Percentiles rank a stretch among this genome's conserved stretches.
These are phyloP conservation scores for Mamestra configurata DNA, from an alignment of 1,140 invertebrate genomes.

Conservation along the genomic window DNA sequence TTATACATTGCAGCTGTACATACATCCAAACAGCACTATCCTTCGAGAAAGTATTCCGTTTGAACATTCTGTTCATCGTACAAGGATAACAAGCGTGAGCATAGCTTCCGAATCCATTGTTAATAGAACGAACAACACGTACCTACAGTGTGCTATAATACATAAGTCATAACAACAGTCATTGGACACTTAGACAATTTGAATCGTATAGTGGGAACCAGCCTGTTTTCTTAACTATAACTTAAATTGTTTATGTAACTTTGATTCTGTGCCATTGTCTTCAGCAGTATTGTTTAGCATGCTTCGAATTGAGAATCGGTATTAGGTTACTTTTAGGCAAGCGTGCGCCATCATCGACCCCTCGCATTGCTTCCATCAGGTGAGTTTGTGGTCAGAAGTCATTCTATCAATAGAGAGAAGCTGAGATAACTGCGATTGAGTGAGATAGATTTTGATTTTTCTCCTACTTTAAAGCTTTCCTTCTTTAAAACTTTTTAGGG, in stretches of 20 bases:
- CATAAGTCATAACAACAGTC: background rate
- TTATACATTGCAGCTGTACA: background rate
- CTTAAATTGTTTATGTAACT: background rate
- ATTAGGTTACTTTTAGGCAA: too few relatives aligned
- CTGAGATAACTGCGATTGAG: too few relatives aligned
- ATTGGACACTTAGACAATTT: background rate
- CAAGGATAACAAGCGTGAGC: background rate
- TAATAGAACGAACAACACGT: slow-evolving; percentile 19
- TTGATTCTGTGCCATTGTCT: background rate
- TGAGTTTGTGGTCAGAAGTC: too few relatives aligned
- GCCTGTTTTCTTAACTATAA: background rate
- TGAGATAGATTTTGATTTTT: too few relatives aligned
- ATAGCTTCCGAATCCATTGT: slow-evolving; percentile 14
- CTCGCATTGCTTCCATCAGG: too few relatives aligned
- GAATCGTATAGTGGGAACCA: background rate
- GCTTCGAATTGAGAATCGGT: too few relatives aligned
- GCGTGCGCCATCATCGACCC: too few relatives aligned
- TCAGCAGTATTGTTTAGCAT: too few relatives aligned
- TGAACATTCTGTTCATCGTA: background rate
- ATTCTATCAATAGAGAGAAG: too few relatives aligned
- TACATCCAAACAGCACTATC: background rate
- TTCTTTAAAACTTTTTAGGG: too few relatives aligned
- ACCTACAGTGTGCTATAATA: background rate
- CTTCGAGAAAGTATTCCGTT: background rate
- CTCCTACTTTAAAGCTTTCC: too few relatives aligned